Base-by-base conservation (phyloP, 2,797 vertebrate genomes). In the Chrysocyon brachyurus region DNA sequence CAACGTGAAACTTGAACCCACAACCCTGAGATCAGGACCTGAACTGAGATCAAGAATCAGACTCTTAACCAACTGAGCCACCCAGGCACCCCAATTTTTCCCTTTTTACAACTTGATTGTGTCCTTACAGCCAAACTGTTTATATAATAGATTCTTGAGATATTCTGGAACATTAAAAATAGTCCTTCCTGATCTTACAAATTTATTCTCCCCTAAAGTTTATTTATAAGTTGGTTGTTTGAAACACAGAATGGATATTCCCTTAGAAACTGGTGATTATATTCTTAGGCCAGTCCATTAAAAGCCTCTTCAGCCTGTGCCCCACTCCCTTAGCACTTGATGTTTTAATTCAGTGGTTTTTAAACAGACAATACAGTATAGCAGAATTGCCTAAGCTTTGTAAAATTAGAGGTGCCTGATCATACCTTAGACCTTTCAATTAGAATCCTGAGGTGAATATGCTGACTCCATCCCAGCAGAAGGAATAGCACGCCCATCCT, bases 141-240 rank as follows among this genome's bases (percentile, higher is more conserved):
- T 36, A 61, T 56, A 33, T 54, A 91, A 75, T n/a, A 87, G 68
- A 59, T 88, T 88, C 49, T 96, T 91, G 19, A 94, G 88, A 26
- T 75, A 88, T 59, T 82, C 94, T 85, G 59, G 59, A 75, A 68
- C 36, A 87, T 78, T 75, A 75, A 79, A 85, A 95, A 52, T 56
- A 91, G 16, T 56, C 9, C 12, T 63, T 93, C 33, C 11, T 66
- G 52, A 77, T 59, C 17, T 40, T 87, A 79, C 11, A 52, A 33
- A 78, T 84, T 57, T 73, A 70, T 84, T 92, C 16, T 82, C n/a
- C 86, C 24, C 46, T 81, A 28, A 72, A 49, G 28, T 68, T 90
- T 87, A 49, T 66, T 87, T 83, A 85, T 88, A 87, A 79, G 56
- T 81, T 40, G 81, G 16, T 90, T 84, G 15, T 52, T 91, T 91